Percentiles rank a stretch among this genome's conserved stretches.
phyloP scores from a whole-genome alignment of 2,797 vertebrate species.

The Pipistrellus nathusii region DNA sequence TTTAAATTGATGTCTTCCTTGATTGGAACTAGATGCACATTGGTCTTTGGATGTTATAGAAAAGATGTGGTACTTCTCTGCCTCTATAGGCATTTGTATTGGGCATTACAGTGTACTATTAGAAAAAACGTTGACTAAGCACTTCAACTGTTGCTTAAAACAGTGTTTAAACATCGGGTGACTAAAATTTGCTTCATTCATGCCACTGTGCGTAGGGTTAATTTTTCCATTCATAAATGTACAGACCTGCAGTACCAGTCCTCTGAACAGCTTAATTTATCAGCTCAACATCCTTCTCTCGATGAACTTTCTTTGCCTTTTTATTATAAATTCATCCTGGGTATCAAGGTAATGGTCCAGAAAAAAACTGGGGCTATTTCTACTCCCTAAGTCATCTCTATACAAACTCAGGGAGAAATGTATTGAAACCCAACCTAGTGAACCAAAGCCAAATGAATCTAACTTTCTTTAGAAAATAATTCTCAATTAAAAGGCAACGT shows the following conservation, averaged over 20 bases:
- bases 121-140: neutral
- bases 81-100: neutral
- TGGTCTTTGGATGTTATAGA: neutral
- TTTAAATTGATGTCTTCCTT: neutral
- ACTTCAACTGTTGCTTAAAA: neutral
- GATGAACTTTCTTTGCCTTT: neutral
- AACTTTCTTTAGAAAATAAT: conserved; percentile 36
- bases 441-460: conserved; percentile 25
- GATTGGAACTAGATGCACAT: neutral
- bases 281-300: neutral
- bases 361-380: conserved; percentile 25
- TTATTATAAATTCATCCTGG: conserved; percentile 49
- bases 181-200: neutral
- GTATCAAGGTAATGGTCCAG: conserved; percentile 52
- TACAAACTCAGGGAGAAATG: neutral
- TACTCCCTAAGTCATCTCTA: neutral
- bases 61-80: neutral
- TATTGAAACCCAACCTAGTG: conserved; percentile 27
- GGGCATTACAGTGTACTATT: neutral
- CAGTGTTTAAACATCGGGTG: neutral
- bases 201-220: neutral
- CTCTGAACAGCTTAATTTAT: conserved; percentile 35
- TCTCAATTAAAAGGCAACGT: conserved; percentile 22
- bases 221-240: neutral
- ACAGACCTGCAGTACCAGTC: neutral